Percentiles rank a stretch among this genome's conserved stretches.
phyloP scores from a whole-genome alignment of 1,140 invertebrate genomes.

The Drosophila biarmipes region DNA sequence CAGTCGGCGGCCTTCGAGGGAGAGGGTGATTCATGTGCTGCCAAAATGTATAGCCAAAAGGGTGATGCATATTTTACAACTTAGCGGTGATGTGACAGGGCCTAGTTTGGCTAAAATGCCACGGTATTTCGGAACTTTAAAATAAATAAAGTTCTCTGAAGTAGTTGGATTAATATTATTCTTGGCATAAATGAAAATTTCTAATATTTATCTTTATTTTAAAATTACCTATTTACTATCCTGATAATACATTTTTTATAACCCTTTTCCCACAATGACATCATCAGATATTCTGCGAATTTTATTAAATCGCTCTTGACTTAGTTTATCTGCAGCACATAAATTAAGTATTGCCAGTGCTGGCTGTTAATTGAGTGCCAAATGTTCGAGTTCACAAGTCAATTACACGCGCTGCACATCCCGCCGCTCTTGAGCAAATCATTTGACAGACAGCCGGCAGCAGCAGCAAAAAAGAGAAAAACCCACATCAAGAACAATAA shows the following conservation, averaged over 20 bases:
- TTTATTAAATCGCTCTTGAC: not conserved
- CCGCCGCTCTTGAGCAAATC: constrained; percentile 52
- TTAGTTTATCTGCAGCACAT: constrained; percentile 5
- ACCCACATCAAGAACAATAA: constrained; percentile 19
- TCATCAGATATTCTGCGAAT: constrained; percentile 1
- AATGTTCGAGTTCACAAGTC: constrained; percentile 60
- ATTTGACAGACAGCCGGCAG: constrained; percentile 59
- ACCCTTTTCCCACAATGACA: not conserved
- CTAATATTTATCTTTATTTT: not conserved
- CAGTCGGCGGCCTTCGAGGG: constrained; percentile 2
- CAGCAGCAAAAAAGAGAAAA: constrained; percentile 33
- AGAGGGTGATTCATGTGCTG: constrained; percentile 35
- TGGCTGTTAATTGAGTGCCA: constrained; percentile 53
- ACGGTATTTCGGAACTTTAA: not conserved
- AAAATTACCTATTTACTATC: too few relatives aligned
- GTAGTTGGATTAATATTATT: too few relatives aligned
- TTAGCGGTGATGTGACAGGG: not conserved
- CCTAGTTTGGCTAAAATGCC: constrained; percentile 5
- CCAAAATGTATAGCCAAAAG: constrained; percentile 63
- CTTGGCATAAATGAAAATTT: not conserved
- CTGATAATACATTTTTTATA: too few relatives aligned
- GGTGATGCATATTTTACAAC: constrained; percentile 62
- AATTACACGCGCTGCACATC: constrained; percentile 51
- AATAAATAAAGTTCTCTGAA: not conserved
- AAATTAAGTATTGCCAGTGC: constrained; percentile 39